phyloP scores from a whole-genome alignment of 2,113 vertebrate species.

The Solea senegalensis region DNA sequence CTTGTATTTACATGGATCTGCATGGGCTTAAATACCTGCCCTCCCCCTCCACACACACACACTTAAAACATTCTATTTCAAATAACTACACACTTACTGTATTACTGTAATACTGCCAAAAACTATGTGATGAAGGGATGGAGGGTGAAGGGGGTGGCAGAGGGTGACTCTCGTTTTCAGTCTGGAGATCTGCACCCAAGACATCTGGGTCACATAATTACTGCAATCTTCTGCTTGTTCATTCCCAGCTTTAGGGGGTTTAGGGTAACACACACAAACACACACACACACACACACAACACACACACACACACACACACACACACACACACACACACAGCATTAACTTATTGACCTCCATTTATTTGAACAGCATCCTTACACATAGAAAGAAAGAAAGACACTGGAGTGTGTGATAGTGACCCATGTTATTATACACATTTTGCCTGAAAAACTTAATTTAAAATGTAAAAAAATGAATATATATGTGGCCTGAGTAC shows the following conservation, averaged over 20 bases:
- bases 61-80: constrained; percentile 26
- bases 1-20: constrained; percentile 66
- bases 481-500: no score
- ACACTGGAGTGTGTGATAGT: no score
- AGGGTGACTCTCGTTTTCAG: constrained; percentile 79
- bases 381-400: no score
- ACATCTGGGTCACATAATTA: constrained; percentile 80
- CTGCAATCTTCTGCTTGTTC: constrained; percentile 79
- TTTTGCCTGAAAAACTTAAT: no score
- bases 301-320: constrained; percentile 43
- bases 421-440: no score
- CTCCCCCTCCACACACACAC: constrained; percentile 18
- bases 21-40: constrained; percentile 57
- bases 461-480: no score
- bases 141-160: not conserved
- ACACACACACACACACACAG: constrained; percentile 18
- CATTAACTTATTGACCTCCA: no score
- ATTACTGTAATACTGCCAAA: constrained; percentile 39
- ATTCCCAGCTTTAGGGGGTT: constrained; percentile 75
- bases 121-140: not conserved
- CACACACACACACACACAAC: constrained; percentile 36
- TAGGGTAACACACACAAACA: constrained; percentile 47
- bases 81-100: constrained; percentile 14
- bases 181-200: constrained; percentile 63
- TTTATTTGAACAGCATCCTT: no score